Evolutionary conservation across 2,797 vertebrate genomes (phyloP).

Genomic region (Sebastes aleutianus): DNA sequence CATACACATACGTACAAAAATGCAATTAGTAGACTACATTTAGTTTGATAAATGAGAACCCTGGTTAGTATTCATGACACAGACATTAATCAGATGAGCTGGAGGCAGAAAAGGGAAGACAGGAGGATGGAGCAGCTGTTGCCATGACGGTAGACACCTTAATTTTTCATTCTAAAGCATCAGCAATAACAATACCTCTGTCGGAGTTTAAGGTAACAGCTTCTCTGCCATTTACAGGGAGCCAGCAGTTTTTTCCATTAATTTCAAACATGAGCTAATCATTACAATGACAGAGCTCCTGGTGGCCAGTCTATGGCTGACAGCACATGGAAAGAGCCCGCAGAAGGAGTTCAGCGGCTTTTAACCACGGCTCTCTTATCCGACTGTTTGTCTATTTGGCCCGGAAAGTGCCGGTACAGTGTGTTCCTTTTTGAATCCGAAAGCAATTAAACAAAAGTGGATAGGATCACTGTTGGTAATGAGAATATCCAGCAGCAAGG

Average conservation of each 20-base stretch:
- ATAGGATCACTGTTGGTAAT: conserved; percentile 19
- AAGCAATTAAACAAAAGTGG: conserved; percentile 6
- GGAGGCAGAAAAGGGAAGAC: background rate
- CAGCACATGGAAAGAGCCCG: background rate
- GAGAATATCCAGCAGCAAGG: conserved; percentile 19
- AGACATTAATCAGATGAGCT: background rate
- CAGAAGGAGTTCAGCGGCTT: background rate
- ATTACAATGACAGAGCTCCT: background rate
- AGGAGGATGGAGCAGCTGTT: conserved; percentile 2
- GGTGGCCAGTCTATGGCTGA: background rate
- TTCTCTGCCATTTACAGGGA: background rate
- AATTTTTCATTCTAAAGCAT: background rate
- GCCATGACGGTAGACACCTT: conserved; percentile 17
- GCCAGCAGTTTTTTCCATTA: background rate
- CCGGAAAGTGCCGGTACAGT: background rate
- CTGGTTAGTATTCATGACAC: background rate
- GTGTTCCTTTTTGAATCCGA: conserved; percentile 5
- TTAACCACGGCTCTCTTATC: background rate
- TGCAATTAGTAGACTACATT: background rate
- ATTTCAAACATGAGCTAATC: background rate
- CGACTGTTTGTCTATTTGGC: background rate
- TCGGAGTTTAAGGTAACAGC: background rate
- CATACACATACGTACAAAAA: background rate
- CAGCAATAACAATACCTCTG: background rate
- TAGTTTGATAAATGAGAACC: background rate